These are phyloP conservation scores for Xanthia icteritia DNA, from an alignment of 2,888 invertebrate species.

Conservation along the genomic window DNA sequence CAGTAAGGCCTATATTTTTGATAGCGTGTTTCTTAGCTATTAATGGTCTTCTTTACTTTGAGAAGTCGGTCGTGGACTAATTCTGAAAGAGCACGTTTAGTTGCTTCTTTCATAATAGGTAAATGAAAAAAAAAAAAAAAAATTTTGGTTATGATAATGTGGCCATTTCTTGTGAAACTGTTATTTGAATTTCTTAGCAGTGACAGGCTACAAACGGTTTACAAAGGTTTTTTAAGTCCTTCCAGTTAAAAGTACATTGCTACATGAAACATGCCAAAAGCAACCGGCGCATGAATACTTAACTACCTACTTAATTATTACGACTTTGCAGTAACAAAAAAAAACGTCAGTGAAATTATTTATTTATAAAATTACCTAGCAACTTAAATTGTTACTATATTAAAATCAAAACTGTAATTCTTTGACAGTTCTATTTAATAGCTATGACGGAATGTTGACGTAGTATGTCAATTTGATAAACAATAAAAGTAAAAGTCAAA, in stretches of 20 bases:
- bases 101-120: neutral
- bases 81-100: conserved; percentile 18
- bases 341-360: too few relatives aligned
- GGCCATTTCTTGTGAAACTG: neutral
- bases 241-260: too few relatives aligned
- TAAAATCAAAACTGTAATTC: neutral
- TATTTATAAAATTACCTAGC: neutral
- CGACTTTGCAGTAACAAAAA: neutral
- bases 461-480: neutral
- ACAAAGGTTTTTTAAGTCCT: neutral
- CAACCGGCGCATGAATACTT: neutral
- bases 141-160: neutral
- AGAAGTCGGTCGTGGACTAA: conserved; percentile 31
- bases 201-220: neutral
- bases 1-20: conserved; percentile 31
- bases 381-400: too few relatives aligned
- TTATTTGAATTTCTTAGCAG: neutral
- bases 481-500: too few relatives aligned
- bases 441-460: too few relatives aligned
- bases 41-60: conserved; percentile 15
- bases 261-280: neutral
- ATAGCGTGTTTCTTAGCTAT: conserved; percentile 44
- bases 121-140: too few relatives aligned
- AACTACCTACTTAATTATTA: neutral
- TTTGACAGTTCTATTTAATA: neutral